These are phyloP conservation scores for Papilio polyxenes DNA, from an alignment of 1,140 invertebrate genomes.

Conservation along the genomic window DNA sequence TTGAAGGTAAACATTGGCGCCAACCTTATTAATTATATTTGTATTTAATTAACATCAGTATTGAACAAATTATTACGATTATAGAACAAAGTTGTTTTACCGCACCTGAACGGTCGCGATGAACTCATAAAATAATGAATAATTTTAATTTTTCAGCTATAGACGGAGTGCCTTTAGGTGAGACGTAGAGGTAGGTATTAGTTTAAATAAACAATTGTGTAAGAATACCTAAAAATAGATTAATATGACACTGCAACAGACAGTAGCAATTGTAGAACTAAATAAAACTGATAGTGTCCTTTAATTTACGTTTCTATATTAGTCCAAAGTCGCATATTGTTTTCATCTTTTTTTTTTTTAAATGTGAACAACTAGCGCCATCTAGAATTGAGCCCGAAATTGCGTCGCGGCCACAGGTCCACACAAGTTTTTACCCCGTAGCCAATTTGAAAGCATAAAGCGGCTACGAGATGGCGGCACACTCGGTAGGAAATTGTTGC, in stretches of 20 bases:
- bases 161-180: too few relatives aligned
- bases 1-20: constrained; percentile 56
- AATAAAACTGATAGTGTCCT: background rate
- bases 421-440: constrained; percentile 68
- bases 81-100: background rate
- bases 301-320: background rate
- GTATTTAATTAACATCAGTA: constrained; percentile 15
- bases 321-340: background rate
- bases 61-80: background rate
- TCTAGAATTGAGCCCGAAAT: constrained; percentile 70
- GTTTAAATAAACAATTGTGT: background rate
- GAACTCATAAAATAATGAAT: background rate
- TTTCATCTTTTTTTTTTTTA: background rate
- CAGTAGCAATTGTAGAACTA: too few relatives aligned
- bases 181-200: background rate
- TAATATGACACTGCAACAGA: too few relatives aligned
- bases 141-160: background rate
- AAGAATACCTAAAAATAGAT: too few relatives aligned
- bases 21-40: constrained; percentile 40
- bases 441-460: constrained; percentile 67
- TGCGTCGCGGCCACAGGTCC: constrained; percentile 69
- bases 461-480: constrained; percentile 61
- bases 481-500: constrained; percentile 68
- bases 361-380: constrained; percentile 52
- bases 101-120: background rate